Base-by-base conservation (phyloP, 2,888 invertebrate species). In the Strigamia crassipes region DNA sequence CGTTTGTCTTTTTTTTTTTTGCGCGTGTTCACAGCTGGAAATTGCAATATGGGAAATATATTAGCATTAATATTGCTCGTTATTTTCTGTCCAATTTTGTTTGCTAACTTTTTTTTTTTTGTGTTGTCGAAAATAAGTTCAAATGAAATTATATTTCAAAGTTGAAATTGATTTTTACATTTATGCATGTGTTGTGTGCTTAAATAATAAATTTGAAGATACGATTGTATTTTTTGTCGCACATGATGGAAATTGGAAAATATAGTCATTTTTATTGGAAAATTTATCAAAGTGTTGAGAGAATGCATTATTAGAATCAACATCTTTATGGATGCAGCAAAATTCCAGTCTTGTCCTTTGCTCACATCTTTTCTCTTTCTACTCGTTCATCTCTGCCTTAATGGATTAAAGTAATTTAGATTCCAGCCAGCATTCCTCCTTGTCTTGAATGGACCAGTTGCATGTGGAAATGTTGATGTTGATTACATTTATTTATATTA, bases 371-470 rank as follows among this genome's bases (percentile, higher is more conserved):
- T 73, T 73, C 31, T 73, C 73, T 73, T 73, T 73, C 31, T 31
- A 31, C 18, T 13, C 73, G 27, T 73, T 73, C 73, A 73, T 73
- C 73, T 73, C 73, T 73, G 31, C 27, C 27, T 73, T 73, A 73
- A 73, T 73, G 73, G 31, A 73, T 73, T 73, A 73, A 73, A 73
- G 73, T 73, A 73, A 73, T 73, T 73, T 73, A 73, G 73, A 73
- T 73, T 73, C 73, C 73, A 27, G 15, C 1, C 73, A 27, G n/a
- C 73, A 73, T 73, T 73, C 73, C 73, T 73, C 27, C 73, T 73
- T 73, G 73, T 73, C 73, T 73, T 73, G 12, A 31, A 27, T 73
- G 73, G 73, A 73, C 73, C 31, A 73, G 73, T 73, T 73, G 73
- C 73, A 73, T 61, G 73, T 27, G 73, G 15, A 73, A 73, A 73